Base-by-base conservation (phyloP, 2,797 vertebrate genomes). In the Tenualosa ilisha region DNA sequence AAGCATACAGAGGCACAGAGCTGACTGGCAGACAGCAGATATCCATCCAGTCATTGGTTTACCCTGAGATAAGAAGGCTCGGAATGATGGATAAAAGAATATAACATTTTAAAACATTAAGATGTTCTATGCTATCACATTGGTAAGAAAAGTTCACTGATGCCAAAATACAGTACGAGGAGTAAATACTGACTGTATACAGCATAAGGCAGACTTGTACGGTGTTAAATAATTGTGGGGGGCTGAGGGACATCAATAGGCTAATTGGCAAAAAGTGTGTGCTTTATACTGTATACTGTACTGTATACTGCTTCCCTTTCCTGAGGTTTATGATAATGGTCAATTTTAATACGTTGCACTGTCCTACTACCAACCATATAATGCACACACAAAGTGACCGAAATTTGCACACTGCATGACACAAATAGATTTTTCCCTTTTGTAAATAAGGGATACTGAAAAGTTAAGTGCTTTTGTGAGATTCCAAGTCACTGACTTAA, bases 1-100 rank as follows among this genome's bases (percentile, higher is more conserved):
- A 72, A 49, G 72, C 72, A 79, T 43, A 79, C 22, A 43, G 72
- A 79, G 72, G 72, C 72, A 79, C 72, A 79, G 17, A 46, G 72
- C 37, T 40, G 72, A 79, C 37, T 46, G 72, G 72, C 72, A 22
- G 40, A 93, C 94, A 93, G 91, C 85, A 85, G 86, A 87, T 82
- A 40, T 6, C 72, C 20, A 22, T 79, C 72, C 72, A 79, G 72
- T 79, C 72, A 79, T 79, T 46, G 84, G 84, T 81, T 82, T 89
- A 88, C 90, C 94, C 94, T 94, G 94, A 95, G 93, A 92, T 88
- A 84, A 92, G 72, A 82, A 91, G 68, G 85, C 87, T 86, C 51
- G 56, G 89, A 89, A 88, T 86, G 83, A 49, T 53, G 84, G 31
- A 86, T 59, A 87, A 79, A 79, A 43, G 37, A 79, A 79, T n/a